phyloP scores from a whole-genome alignment of 2,797 vertebrate genomes.

The Labeo calbasu region DNA sequence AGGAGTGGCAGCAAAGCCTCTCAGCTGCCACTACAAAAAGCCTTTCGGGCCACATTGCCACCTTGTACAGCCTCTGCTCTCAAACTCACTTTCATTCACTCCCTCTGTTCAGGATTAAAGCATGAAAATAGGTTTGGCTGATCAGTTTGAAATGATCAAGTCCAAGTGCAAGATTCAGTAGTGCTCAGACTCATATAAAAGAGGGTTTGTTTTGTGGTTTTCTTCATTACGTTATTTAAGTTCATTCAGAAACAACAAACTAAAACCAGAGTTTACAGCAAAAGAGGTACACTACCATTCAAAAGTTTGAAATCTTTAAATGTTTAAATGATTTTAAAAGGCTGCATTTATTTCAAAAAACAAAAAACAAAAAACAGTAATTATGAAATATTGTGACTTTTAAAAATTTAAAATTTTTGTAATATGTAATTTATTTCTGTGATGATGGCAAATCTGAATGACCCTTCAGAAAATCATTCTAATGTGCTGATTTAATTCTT shows the following conservation, averaged over 20 bases:
- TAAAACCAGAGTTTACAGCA: too few species aligned
- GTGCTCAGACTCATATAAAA: constrained; percentile 31
- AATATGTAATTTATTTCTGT: neutral
- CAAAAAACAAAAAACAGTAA: neutral
- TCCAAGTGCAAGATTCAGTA: constrained; percentile 51
- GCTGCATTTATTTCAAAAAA: neutral
- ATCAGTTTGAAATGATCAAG: constrained; percentile 65
- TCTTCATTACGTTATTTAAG: neutral
- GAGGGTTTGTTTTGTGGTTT: neutral
- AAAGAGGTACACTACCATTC: too few species aligned
- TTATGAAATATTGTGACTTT: neutral
- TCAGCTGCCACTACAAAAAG: constrained; percentile 80
- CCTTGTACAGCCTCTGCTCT: constrained; percentile 37
- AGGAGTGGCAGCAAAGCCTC: constrained; percentile 71
- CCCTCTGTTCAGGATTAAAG: constrained; percentile 64
- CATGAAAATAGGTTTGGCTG: constrained; percentile 63
- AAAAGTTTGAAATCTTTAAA: neutral
- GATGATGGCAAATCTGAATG: neutral
- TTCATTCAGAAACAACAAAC: neutral
- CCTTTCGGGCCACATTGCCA: constrained; percentile 66
- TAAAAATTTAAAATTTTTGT: neutral
- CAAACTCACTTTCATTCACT: constrained; percentile 54
- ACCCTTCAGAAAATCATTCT: neutral
- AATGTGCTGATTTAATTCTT: neutral
- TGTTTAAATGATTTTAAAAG: too few species aligned